Evolutionary conservation across 2,113 vertebrate species (phyloP).

Genomic region (Gymnorhina tibicen): DNA sequence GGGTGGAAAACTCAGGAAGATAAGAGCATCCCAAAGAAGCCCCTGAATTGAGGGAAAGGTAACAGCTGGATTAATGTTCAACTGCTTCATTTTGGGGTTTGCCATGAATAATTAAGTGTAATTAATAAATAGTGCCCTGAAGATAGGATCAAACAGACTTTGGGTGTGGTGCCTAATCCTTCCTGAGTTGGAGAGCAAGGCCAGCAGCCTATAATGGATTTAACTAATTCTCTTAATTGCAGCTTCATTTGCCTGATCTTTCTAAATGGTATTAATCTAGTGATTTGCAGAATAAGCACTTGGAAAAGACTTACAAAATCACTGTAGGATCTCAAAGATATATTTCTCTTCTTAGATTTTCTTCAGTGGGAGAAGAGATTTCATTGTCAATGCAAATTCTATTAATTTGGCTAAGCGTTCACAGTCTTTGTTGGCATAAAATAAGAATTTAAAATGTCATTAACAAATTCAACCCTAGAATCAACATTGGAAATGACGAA

Average conservation of each 20-base stretch:
- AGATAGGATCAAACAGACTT: constrained; percentile 59
- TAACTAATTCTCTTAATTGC: constrained; percentile 69
- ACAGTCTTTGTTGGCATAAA: not conserved
- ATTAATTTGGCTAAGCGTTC: constrained; percentile 11
- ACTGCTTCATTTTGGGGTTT: constrained; percentile 50
- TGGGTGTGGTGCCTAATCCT: constrained; percentile 65
- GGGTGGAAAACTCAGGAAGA: not conserved
- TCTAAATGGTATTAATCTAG: constrained; percentile 64
- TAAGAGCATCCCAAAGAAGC: not conserved
- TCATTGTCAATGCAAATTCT: constrained; percentile 30
- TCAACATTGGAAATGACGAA: not conserved
- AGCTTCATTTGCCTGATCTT: constrained; percentile 67
- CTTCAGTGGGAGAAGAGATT: not conserved
- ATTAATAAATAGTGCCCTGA: constrained; percentile 66
- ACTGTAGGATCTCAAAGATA: constrained; percentile 37
- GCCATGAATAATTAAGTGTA: constrained; percentile 57
- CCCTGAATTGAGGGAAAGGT: constrained; percentile 44
- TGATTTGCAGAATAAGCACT: constrained; percentile 66
- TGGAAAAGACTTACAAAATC: constrained; percentile 60
- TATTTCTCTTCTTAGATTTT: not conserved
- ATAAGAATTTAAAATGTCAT: constrained; percentile 27
- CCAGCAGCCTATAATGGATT: constrained; percentile 63
- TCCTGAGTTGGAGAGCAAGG: constrained; percentile 62
- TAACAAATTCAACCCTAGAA: constrained; percentile 31
- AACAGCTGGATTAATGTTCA: constrained; percentile 43